These are phyloP conservation scores for Kryptopterus vitreolus DNA, from an alignment of 2,797 vertebrate species.

Conservation along the genomic window DNA sequence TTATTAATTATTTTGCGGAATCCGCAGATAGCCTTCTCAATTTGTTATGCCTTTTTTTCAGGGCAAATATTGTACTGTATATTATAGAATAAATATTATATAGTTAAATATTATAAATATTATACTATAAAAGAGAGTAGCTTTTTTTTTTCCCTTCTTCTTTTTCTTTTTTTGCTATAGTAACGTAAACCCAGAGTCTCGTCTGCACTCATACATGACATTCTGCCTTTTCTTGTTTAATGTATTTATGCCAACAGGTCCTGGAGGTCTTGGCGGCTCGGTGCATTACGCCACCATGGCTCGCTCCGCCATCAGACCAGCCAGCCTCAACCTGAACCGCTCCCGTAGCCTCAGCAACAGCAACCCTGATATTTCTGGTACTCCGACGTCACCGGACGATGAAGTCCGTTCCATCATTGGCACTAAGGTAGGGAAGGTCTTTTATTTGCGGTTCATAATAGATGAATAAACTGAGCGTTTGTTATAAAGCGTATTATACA, in stretches of 20 bases:
- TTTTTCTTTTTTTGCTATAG: too few species aligned
- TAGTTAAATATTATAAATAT: too few species aligned
- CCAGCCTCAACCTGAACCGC: conserved; percentile 95
- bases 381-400: conserved; percentile 94
- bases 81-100: too few species aligned
- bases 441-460: not conserved
- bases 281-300: conserved; percentile 99
- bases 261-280: conserved; percentile 89
- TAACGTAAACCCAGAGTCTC: too few species aligned
- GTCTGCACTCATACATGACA: not conserved
- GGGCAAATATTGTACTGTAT: too few species aligned
- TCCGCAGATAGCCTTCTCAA: too few species aligned
- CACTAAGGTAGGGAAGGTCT: conserved; percentile 83
- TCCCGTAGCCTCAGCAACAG: conserved; percentile 99
- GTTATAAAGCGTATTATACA: too few species aligned
- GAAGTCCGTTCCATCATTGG: conserved; percentile 96
- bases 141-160: too few species aligned
- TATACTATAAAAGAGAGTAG: too few species aligned
- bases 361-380: conserved; percentile 97
- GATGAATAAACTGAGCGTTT: not conserved
- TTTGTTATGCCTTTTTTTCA: too few species aligned
- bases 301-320: conserved; percentile 89
- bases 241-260: conserved; percentile 65
- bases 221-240: conserved; percentile 47
- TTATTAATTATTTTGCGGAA: too few species aligned